phyloP scores from a whole-genome alignment of 2,113 vertebrate species.

The Tragelaphus strepsiceros region DNA sequence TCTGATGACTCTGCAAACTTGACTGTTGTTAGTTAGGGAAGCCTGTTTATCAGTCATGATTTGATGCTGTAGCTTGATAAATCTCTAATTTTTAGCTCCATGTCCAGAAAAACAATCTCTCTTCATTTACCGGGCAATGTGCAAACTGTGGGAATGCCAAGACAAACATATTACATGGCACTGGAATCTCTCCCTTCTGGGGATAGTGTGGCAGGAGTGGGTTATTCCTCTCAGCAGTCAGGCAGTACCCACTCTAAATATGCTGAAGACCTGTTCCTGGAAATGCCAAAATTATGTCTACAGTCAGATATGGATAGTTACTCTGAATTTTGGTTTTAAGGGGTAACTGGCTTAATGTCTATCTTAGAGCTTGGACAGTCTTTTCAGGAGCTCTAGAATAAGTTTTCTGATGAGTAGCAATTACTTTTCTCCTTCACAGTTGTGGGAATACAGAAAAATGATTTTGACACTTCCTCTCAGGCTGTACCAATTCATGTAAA shows the following conservation, averaged over 20 bases:
- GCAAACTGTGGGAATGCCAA: not conserved
- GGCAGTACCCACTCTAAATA: not conserved
- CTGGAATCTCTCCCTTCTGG: not conserved
- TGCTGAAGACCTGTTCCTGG: not conserved
- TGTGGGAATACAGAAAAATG: not conserved
- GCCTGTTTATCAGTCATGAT: not conserved
- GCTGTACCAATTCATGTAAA: not conserved
- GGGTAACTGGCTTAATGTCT: not conserved
- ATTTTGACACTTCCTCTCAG: not conserved
- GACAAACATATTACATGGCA: not conserved
- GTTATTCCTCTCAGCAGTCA: not conserved
- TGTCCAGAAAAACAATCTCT: not conserved
- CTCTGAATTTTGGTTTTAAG: not conserved
- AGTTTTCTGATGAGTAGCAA: not conserved
- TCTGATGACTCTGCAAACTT: not conserved
- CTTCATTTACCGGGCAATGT: not conserved
- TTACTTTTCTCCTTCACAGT: not conserved
- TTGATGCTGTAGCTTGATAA: not conserved
- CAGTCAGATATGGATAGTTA: not conserved
- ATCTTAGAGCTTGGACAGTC: not conserved
- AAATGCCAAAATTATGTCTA: not conserved
- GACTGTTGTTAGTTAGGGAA: slow-evolving; percentile 1
- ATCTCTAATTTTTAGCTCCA: not conserved
- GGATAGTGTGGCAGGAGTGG: too few species aligned
- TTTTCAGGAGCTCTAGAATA: not conserved